A percentile compares a stretch with the other conserved stretches of the same genome.
Conservation (phyloP, 2,888 invertebrate species). For the Steinernema hermaphroditum region DNA sequence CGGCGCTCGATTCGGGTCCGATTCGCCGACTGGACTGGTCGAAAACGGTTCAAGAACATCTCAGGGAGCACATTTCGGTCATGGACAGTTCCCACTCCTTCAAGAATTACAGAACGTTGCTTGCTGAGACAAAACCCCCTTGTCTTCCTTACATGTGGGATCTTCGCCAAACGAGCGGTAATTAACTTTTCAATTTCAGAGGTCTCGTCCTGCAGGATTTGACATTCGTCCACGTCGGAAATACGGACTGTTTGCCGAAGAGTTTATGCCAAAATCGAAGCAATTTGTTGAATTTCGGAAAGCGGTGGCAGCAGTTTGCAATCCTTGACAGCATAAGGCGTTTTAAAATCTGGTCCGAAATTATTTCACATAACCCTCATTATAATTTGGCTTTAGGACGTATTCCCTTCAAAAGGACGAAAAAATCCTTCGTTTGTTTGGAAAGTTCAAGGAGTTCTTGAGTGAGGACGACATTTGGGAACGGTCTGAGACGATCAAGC, state of each 20-base stretch:
- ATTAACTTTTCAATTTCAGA: slow-evolving; percentile 70
- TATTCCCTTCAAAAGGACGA: slow-evolving; percentile 91
- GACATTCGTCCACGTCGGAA: slow-evolving; percentile 97
- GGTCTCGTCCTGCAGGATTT: slow-evolving; percentile 96
- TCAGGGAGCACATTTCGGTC: slow-evolving; percentile 85
- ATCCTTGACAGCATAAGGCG: slow-evolving; percentile 97
- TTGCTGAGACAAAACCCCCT: slow-evolving; percentile 92
- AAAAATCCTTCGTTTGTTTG: slow-evolving; percentile 89
- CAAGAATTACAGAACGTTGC: slow-evolving; percentile 88
- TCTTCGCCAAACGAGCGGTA: slow-evolving; percentile 11
- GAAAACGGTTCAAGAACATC: slow-evolving; percentile 65
- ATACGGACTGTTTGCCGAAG: slow-evolving; percentile 79
- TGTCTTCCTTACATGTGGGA: slow-evolving; percentile 96
- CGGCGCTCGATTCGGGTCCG: slow-evolving; percentile 94
- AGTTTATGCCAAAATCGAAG: slow-evolving; percentile 72
- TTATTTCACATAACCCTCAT: slow-evolving; percentile 61
- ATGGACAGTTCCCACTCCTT: slow-evolving; percentile 98
- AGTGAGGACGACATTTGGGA: slow-evolving; percentile 98
- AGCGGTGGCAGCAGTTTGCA: slow-evolving; percentile 97
- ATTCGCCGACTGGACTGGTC: slow-evolving; percentile 78
- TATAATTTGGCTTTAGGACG: slow-evolving; percentile 72
- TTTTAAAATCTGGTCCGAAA: slow-evolving; percentile 86
- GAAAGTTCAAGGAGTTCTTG: slow-evolving; percentile 91
- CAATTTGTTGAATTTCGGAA: slow-evolving; percentile 84
- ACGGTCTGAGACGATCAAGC: slow-evolving; percentile 93